A percentile compares a stretch with the other conserved stretches of the same genome.
phyloP scores from a whole-genome alignment of 1,140 invertebrate genomes.

The Neoseiulus cucumeris region DNA sequence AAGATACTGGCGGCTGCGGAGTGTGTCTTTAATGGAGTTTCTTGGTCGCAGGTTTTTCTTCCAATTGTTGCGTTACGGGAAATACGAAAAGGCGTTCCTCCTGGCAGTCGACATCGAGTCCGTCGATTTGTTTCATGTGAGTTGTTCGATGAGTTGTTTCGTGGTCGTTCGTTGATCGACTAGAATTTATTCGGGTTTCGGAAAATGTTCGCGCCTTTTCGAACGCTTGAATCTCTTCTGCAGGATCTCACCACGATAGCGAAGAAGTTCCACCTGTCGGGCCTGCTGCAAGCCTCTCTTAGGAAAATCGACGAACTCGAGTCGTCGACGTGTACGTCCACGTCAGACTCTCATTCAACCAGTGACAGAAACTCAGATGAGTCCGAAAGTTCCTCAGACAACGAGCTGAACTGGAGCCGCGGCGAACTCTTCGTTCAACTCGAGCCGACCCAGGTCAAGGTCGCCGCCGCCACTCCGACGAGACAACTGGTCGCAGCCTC shows the following conservation, averaged over 20 bases:
- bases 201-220: too few relatives aligned
- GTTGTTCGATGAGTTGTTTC: too few relatives aligned
- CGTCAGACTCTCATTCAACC: background rate
- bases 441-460: background rate
- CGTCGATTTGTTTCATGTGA: constrained; percentile 6
- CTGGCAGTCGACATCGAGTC: constrained; percentile 5
- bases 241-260: background rate
- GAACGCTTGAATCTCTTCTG: background rate
- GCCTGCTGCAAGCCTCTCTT: background rate
- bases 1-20: background rate
- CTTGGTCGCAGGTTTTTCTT: constrained; percentile 10
- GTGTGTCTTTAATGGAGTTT: too few relatives aligned
- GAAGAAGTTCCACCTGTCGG: background rate
- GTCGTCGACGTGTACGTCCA: background rate
- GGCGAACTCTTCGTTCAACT: background rate
- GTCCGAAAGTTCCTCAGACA: background rate
- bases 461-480: background rate
- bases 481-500: background rate
- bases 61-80: background rate
- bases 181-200: too few relatives aligned
- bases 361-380: background rate
- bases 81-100: background rate
- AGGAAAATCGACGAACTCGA: constrained; percentile 3
- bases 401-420: constrained; percentile 3
- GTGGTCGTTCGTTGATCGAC: too few relatives aligned